phyloP scores from a whole-genome alignment of 2,797 vertebrate genomes.

The Peromyscus eremicus region DNA sequence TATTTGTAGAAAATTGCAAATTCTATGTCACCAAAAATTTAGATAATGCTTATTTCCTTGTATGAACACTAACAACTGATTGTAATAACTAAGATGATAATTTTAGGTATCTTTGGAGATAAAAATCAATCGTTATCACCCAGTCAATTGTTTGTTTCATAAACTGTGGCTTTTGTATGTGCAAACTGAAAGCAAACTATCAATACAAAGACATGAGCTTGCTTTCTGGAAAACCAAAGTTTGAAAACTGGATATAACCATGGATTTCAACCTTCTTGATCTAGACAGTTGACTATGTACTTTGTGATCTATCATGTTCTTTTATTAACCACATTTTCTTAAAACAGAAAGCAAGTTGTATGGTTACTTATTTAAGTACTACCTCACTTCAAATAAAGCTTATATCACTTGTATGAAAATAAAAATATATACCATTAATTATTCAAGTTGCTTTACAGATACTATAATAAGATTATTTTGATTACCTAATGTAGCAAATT shows the following conservation, averaged over 20 bases:
- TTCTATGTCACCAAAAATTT: not conserved
- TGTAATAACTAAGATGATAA: slow-evolving; percentile 26
- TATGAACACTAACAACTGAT: not conserved
- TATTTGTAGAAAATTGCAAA: slow-evolving; percentile 35
- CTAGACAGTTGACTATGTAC: not conserved
- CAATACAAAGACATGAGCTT: slow-evolving; percentile 23
- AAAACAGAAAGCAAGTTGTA: slow-evolving; percentile 45
- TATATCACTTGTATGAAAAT: slow-evolving; percentile 17
- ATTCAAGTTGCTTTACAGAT: slow-evolving; percentile 35
- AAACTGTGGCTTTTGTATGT: not conserved
- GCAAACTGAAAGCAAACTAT: not conserved
- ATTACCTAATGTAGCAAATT: not conserved
- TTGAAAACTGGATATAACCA: not conserved
- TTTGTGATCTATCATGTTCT: not conserved
- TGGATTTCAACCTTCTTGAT: not conserved
- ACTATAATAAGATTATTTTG: slow-evolving; percentile 21
- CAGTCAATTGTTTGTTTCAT: slow-evolving; percentile 11
- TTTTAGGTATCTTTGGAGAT: slow-evolving; percentile 36
- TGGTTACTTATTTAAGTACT: slow-evolving; percentile 28
- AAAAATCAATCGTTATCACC: not conserved
- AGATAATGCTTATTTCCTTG: not conserved
- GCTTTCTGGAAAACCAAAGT: not conserved
- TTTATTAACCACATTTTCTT: slow-evolving; percentile 37
- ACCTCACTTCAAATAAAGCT: slow-evolving; percentile 44
- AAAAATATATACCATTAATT: slow-evolving; percentile 35